Base-by-base conservation (phyloP, 2,888 invertebrate genomes). In the Archips xylosteana region DNA sequence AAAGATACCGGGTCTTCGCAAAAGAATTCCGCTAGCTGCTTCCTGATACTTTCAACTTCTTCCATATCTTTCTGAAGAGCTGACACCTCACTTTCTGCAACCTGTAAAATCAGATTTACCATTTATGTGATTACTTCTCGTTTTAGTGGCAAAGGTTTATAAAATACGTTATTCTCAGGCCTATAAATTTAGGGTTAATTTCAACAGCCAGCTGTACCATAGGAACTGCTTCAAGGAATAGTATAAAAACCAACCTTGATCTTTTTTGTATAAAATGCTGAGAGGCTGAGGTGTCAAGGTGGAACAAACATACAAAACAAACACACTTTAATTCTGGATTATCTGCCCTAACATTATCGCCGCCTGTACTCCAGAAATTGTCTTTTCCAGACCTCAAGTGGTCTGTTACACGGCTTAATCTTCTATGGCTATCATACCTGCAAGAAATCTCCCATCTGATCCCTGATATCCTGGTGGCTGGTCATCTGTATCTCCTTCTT, bases 1-100 rank as follows among this genome's bases (percentile, higher is more conserved):
- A 99, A 99, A 0, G 97, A 96, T 68, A 96, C 96, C 0, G 96
- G 95, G 84, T 99, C 99, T 89, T 99, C 99, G 89, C 99, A 99
- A 92, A 99, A 99, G 92, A 99, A 99, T 68, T 98, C 97, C 0
- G 98, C 96, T 54, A 99, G 94, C 76, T 97, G 97, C 77, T 96
- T 96, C 45, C 98, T 95, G 75, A 98, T 96, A 23, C 95, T 95
- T 79, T 98, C 98, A 32, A 99, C 96, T 82, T 98, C 97, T 74
- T 96, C 96, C 96, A 98, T 96, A 79, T 97, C 97, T 70, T 96
- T 95, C 84, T 97, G 97, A 57, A 98, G 91, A 51, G 96, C 96
- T 10, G 96, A 92, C 68, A 98, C 96, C 88, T 98, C 98, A 80
- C 96, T 95, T 84, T 97, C 97, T 10, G 98, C 98, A 84, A 96